These are phyloP conservation scores for Aphelenchoides fujianensis DNA, from an alignment of 1,140 invertebrate species.

Conservation along the genomic window DNA sequence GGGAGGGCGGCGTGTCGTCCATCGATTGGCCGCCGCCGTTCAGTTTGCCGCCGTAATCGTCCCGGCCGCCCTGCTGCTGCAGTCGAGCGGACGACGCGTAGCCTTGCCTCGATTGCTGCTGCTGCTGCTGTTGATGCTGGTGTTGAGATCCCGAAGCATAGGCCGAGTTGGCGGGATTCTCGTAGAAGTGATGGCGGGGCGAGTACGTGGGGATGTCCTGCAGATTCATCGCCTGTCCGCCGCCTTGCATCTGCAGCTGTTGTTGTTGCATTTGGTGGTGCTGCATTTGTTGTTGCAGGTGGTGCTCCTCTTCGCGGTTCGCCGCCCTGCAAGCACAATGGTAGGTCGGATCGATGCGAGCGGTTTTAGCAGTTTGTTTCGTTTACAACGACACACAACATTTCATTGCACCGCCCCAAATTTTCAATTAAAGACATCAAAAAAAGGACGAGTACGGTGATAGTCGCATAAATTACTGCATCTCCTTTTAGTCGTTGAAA, in stretches of 20 bases:
- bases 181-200: slow-evolving; percentile 19
- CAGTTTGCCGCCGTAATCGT: not conserved
- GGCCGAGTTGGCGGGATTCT: slow-evolving; percentile 14
- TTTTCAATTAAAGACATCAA: not conserved
- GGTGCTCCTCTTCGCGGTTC: slow-evolving; percentile 8
- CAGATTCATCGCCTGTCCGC: slow-evolving; percentile 26
- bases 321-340: not conserved
- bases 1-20: too few species aligned
- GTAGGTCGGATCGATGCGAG: too few species aligned
- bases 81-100: slow-evolving; percentile 14
- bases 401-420: too few species aligned
- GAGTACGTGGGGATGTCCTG: slow-evolving; percentile 27
- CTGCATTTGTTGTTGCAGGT: not conserved
- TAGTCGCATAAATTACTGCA: not conserved
- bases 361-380: not conserved
- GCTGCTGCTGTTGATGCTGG: not conserved
- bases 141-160: not conserved
- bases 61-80: slow-evolving; percentile 14
- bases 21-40: not conserved
- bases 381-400: not conserved
- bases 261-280: too few species aligned
- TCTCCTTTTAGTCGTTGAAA: too few species aligned
- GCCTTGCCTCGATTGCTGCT: slow-evolving; percentile 7
- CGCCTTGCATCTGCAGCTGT: slow-evolving; percentile 18
- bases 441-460: not conserved